Base-by-base conservation (phyloP, 2,113 vertebrate species). In the Leucopsar rothschildi region DNA sequence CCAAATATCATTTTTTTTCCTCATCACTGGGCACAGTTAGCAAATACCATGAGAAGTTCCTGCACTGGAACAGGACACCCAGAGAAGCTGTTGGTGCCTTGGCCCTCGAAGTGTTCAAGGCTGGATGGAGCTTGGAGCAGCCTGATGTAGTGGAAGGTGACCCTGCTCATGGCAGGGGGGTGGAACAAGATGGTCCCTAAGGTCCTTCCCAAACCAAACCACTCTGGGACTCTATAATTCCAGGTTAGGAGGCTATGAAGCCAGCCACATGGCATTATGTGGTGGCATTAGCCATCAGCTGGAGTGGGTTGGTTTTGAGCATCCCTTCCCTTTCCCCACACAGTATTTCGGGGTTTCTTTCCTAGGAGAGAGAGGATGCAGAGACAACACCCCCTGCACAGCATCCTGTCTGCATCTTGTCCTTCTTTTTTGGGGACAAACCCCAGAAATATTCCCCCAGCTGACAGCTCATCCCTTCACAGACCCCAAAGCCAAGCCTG, bases 11-110 rank as follows among this genome's bases (percentile, higher is more conserved):
- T 3, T 42, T 3, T 39, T 39, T 63, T 15, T 15, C 24, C 53
- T 21, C 33, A 1, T 0, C 11, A 10, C 10, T 75, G 76, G 35
- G 17, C 27, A 14, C 45, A 18, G 25, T 3, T 28, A 33, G 47
- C 24, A 75, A 88, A 71, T 27, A 20, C n/a, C 5, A 0, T 21
- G 70, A 47, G n/a, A 47, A 9, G 9, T 16, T 31, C 55, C 55
- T 55, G 40, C 55, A 61, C 40, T 31, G 61, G 29, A 60, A 47
- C 29, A 82, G n/a, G 28, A 60, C 0, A 0, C 29, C 39, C 29
- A 31, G 39, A 47, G 61, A 15, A 82, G 28, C 0, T 68, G n/a
- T 31, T 0, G 0, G 5, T 61, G 40, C n/a, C 17, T 45, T 4
- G n/a, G 35, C 5, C 49, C 55, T 69, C 6, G 0, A 61, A 40